Evolutionary conservation across 2,797 vertebrate species (phyloP), one percentile per base, ranked within the genome.

Genomic region (Pipistrellus kuhlii): DNA sequence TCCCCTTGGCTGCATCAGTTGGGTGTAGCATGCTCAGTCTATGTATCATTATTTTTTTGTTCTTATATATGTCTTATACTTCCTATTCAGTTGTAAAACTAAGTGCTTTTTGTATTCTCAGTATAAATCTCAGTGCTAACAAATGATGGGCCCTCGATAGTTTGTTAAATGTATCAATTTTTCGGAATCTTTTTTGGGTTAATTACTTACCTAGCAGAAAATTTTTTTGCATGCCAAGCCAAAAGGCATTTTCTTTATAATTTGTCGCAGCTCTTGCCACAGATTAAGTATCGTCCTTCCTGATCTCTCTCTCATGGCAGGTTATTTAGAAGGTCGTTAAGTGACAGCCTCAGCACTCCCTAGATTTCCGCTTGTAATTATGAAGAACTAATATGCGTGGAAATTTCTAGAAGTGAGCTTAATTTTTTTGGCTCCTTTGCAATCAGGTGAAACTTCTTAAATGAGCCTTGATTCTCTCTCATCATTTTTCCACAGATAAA

Each of bases 371-470:
- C 69, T 95, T 87, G 48, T 88, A 55, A 94, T 94, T 89, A 92
- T 75, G 83, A 91, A 94, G 62, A 88, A 82, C 86, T 88, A 91
- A 94, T 78, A 84, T 10, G 41, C 71, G 62, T 66, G 78, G 41
- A 85, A 46, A 77, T 91, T 85, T 96, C 81, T 41, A 87, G 71
- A 85, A 95, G 12, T 44, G 27, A 75, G 13, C 17, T 71, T 94
- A 85, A 96, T 95, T 94, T 95, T 48, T 81, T 88, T 84, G 85
- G 85, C 38, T 27, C 35, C 10, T 95, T 96, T 93, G 66, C 77
- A 93, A 82, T 81, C 93, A 88, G 84, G 41, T 91, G 89, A 93
- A 90, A 85, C 77, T 91, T 94, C 71, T 69, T 94, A 80, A 95
- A 73, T 81, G 85, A 95, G 71, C 82, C 95, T 91, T n/a, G 68